These are phyloP conservation scores for Oryzaephilus surinamensis DNA, from an alignment of 1,140 invertebrate genomes.

Conservation along the genomic window DNA sequence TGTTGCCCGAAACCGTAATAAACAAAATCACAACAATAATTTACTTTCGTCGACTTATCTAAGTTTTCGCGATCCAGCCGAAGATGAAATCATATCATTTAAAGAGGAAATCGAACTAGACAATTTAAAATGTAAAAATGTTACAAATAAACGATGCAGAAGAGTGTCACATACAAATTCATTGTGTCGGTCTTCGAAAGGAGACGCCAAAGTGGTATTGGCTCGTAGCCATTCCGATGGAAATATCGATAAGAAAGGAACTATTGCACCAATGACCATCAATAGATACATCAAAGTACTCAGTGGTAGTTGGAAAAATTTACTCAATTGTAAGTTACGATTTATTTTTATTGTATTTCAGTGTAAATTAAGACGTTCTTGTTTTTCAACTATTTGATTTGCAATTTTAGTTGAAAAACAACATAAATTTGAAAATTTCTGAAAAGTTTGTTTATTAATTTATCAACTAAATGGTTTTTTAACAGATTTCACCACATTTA, in stretches of 20 bases:
- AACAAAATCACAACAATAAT: slow-evolving; percentile 3
- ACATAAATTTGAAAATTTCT: too few relatives aligned
- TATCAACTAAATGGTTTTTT: too few relatives aligned
- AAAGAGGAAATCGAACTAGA: slow-evolving; percentile 10
- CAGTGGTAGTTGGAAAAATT: slow-evolving; percentile 53
- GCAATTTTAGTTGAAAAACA: too few relatives aligned
- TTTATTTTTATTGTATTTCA: slow-evolving; percentile 1
- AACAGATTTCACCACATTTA: too few relatives aligned
- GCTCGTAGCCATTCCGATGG: slow-evolving; percentile 33
- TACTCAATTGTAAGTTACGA: slow-evolving; percentile 49
- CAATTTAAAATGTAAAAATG: slow-evolving; percentile 9
- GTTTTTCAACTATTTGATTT: slow-evolving; percentile 5
- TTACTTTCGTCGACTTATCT: slow-evolving; percentile 32
- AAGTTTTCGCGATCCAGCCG: slow-evolving; percentile 33
- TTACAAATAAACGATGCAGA: slow-evolving; percentile 15
- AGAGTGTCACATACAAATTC: slow-evolving; percentile 29
- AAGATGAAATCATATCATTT: slow-evolving; percentile 23
- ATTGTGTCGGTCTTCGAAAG: slow-evolving; percentile 19
- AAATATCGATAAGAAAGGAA: slow-evolving; percentile 27
- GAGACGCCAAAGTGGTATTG: slow-evolving; percentile 16
- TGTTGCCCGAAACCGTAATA: slow-evolving; percentile 20
- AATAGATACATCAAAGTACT: slow-evolving; percentile 49
- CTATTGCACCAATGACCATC: slow-evolving; percentile 38
- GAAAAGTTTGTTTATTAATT: too few relatives aligned
- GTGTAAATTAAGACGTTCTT: too few relatives aligned